phyloP scores from a whole-genome alignment of 2,113 vertebrate genomes.

The Mobula hypostoma region DNA sequence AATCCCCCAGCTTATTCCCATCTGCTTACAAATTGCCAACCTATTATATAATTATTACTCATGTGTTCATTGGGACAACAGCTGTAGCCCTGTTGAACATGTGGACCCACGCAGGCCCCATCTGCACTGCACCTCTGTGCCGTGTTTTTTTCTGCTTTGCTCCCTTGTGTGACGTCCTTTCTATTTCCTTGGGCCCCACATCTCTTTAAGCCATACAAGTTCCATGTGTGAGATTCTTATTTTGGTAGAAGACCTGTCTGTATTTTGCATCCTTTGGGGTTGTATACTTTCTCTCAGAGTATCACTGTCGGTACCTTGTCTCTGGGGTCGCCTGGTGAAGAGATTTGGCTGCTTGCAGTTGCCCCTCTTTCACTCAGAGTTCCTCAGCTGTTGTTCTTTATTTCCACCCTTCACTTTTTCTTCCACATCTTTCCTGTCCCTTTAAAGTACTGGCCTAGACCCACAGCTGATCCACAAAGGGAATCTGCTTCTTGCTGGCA shows the following conservation, averaged over 20 bases:
- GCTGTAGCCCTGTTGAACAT: slow-evolving; percentile 14
- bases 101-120: background rate
- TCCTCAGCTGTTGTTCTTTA: background rate
- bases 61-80: slow-evolving; percentile 22
- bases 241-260: background rate
- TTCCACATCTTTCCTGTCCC: background rate
- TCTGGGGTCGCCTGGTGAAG: background rate
- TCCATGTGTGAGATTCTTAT: background rate
- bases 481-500: background rate
- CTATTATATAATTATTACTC: slow-evolving; percentile 31
- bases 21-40: slow-evolving; percentile 26
- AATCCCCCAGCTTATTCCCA: background rate
- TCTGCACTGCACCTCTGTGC: background rate
- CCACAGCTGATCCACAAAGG: background rate
- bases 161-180: slow-evolving; percentile 2
- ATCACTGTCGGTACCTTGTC: background rate
- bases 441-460: background rate
- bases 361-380: background rate
- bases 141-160: background rate
- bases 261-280: background rate
- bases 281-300: background rate
- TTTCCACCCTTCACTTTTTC: background rate
- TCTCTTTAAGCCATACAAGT: slow-evolving; percentile 14
- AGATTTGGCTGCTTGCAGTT: background rate
- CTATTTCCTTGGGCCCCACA: background rate